Evolutionary conservation across 92 coral and sea anemone species (phyloP).

Genomic region (Chrysogorgia sp.): DNA sequence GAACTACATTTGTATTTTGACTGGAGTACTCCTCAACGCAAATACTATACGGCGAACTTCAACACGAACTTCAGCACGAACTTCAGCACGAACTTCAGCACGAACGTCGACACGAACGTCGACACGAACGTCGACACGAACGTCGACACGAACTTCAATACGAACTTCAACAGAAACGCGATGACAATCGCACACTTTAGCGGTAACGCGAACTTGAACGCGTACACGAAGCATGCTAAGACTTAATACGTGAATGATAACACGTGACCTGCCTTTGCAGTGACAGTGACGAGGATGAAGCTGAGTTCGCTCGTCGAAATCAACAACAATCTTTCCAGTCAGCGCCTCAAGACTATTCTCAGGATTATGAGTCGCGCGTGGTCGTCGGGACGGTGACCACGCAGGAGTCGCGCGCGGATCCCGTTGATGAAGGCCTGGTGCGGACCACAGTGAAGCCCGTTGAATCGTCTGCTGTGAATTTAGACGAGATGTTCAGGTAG

Average conservation of each 20-base stretch:
- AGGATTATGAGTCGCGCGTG: constrained; percentile 36
- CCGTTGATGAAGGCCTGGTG: constrained; percentile 7
- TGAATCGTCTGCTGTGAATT: constrained; percentile 28
- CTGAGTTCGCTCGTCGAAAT: constrained; percentile 15
- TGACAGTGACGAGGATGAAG: constrained; percentile 41
- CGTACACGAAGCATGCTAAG: too few species aligned
- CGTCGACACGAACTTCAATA: too few species aligned
- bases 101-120: too few species aligned
- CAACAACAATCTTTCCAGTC: not conserved
- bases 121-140: too few species aligned
- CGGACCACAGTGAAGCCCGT: constrained; percentile 40
- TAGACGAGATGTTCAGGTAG: constrained; percentile 46
- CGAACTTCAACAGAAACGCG: too few species aligned
- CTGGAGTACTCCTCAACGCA: too few species aligned
- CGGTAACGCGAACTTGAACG: too few species aligned
- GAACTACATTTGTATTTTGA: too few species aligned
- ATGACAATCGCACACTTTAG: too few species aligned
- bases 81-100: too few species aligned
- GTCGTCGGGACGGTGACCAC: not conserved
- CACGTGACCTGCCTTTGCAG: constrained; percentile 45
- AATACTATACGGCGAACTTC: too few species aligned
- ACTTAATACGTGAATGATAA: not conserved
- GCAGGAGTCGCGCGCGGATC: constrained; percentile 19
- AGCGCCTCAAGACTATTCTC: not conserved
- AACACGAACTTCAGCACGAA: too few species aligned